A percentile compares a stretch with the other conserved stretches of the same genome.
These are phyloP conservation scores for Dunckerocampus dactyliophorus DNA, from an alignment of 2,113 vertebrate species.

Conservation along the genomic window DNA sequence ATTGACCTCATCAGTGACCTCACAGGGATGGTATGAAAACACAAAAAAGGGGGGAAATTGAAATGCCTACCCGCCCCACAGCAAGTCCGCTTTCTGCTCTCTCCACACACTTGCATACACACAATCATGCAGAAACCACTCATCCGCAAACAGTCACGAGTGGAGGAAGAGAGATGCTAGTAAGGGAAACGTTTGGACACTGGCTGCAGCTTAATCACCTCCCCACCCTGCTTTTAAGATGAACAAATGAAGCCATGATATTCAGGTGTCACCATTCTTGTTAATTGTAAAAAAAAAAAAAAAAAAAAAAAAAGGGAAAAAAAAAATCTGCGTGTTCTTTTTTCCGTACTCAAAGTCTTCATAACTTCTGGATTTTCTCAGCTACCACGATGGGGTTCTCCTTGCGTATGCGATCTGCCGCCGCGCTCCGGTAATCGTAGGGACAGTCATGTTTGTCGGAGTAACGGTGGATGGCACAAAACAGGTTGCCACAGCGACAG, in stretches of 20 bases:
- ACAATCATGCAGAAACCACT: constrained; percentile 29
- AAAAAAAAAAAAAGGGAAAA: too few relatives aligned
- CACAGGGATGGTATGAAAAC: constrained; percentile 55
- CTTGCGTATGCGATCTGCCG: constrained; percentile 85
- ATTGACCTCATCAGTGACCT: constrained; percentile 33
- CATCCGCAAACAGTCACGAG: constrained; percentile 33
- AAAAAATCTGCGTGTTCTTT: not conserved
- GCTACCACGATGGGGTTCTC: constrained; percentile 87
- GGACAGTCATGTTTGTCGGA: constrained; percentile 88
- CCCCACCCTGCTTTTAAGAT: constrained; percentile 54
- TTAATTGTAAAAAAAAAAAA: constrained; percentile 43
- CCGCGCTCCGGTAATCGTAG: constrained; percentile 86
- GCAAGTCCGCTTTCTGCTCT: constrained; percentile 50
- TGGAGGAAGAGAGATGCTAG: constrained; percentile 67
- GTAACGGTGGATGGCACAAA: constrained; percentile 87
- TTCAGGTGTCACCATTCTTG: constrained; percentile 65
- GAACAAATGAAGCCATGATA: constrained; percentile 69
- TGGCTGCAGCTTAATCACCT: constrained; percentile 41
- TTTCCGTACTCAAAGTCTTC: constrained; percentile 59
- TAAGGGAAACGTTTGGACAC: constrained; percentile 54
- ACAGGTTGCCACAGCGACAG: constrained; percentile 88
- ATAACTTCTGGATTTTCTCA: constrained; percentile 91
- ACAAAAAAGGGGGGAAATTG: constrained; percentile 55
- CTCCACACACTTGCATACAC: constrained; percentile 43
- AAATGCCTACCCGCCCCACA: constrained; percentile 52